Percentiles rank a stretch among this genome's conserved stretches.
These are phyloP conservation scores for Psittacula echo DNA, from an alignment of 2,797 vertebrate species.

Conservation along the genomic window DNA sequence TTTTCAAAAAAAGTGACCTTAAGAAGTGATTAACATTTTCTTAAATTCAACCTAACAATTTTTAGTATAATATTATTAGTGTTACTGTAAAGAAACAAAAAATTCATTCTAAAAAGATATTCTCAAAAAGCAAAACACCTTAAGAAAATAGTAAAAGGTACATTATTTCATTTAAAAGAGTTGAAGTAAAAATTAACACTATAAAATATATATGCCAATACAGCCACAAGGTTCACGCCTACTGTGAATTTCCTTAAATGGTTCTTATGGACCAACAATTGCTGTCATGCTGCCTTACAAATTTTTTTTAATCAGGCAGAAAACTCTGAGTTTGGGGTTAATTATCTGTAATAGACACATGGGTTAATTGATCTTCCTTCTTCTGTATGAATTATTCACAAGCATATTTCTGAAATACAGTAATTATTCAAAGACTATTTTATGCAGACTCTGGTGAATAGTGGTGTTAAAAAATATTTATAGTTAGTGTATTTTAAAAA, in stretches of 20 bases:
- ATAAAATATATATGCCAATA: not conserved
- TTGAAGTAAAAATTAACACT: not conserved
- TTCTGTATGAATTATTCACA: slow-evolving; percentile 23
- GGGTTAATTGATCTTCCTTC: not conserved
- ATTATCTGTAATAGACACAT: not conserved
- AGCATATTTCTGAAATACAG: not conserved
- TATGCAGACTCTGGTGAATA: not conserved
- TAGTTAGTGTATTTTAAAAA: not conserved
- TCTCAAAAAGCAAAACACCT: not conserved
- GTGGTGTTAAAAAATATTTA: not conserved
- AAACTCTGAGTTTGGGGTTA: not conserved
- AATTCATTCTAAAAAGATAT: not conserved
- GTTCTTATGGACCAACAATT: not conserved
- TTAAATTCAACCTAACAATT: slow-evolving; percentile 50
- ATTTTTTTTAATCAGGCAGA: not conserved
- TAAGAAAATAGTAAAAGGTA: not conserved
- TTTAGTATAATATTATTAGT: not conserved
- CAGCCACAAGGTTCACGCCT: not conserved
- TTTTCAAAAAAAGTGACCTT: slow-evolving; percentile 64
- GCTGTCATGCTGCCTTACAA: not conserved
- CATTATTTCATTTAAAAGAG: not conserved
- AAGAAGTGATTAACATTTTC: slow-evolving; percentile 50
- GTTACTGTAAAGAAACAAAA: slow-evolving; percentile 38
- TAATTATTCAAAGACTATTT: slow-evolving; percentile 4
- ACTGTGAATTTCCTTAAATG: not conserved